Evolutionary conservation across 1,140 invertebrate genomes (phyloP), one percentile per base, ranked within the genome.

Genomic region (Brachionus asplanchnoidis): DNA sequence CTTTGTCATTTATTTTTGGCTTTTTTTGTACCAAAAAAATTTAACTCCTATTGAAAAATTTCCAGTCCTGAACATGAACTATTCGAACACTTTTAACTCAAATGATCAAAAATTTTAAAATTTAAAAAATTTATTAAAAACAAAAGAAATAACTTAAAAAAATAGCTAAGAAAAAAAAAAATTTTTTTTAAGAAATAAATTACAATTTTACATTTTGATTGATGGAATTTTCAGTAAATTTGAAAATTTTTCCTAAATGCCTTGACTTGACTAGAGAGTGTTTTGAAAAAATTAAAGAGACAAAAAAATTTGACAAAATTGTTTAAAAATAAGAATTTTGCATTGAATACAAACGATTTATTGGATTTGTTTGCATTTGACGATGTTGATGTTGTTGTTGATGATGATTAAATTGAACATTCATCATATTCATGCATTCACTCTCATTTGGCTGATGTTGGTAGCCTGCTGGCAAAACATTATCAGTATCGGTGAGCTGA

Each of bases 341-440:
- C 79, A 82, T 82, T 82, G 79, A 82, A 26, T 82, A 82, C 12
- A 82, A 46, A 60, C 65, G 53, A 65, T 60, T 46, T 20, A 82
- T 82, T 44, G 79, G 79, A 82, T 82, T 82, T 8, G 23, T 9
- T 50, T 46, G 73, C 11, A 50, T 20, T 77, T 77, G 73, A 17
- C 44, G 26, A 46, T 50, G 40, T 12, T 77, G 73, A 3, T 77
- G 73, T 53, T 11, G 26, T 23, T 50, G 40, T 12, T 77, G 73
- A 3, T 77, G 73, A 50, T 20, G 40, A 6, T 23, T 44, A 20
- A 36, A 32, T 77, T 77, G 73, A 12, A 26, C 12, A 32, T 50
- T 50, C 17, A 50, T 46, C 26, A 77, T 12, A 26, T 77, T 77
- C n/a, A 50, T 77, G 46, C 26, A 77, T 12, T 77, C 73, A 36